Percentiles rank a stretch among this genome's conserved stretches.
These are phyloP conservation scores for Conus canariensis DNA, from an alignment of 2,888 invertebrate species.

Conservation along the genomic window DNA sequence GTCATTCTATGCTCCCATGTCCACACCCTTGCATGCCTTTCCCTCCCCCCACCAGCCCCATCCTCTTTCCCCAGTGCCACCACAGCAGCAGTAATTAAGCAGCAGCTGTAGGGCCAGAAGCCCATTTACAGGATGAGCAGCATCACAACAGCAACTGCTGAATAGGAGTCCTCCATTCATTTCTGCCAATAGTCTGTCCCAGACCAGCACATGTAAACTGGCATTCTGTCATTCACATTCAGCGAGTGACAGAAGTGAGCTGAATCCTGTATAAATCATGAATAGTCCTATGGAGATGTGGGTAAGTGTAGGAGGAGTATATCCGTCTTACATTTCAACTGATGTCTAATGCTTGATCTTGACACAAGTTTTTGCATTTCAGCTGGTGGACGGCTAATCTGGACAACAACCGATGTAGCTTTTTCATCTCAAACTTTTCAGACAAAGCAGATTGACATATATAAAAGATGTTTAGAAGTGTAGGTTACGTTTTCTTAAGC, in stretches of 20 bases:
- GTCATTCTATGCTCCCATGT: neutral
- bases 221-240: neutral
- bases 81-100: neutral
- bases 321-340: too few relatives aligned
- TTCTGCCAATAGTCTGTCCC: too few relatives aligned
- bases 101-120: neutral
- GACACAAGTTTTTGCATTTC: too few relatives aligned
- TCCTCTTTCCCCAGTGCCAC: neutral
- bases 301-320: neutral
- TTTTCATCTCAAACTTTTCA: too few relatives aligned
- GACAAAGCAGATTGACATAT: too few relatives aligned
- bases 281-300: conserved; percentile 21
- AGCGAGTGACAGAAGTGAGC: neutral
- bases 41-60: neutral
- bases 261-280: neutral
- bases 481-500: too few relatives aligned
- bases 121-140: neutral
- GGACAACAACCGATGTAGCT: too few relatives aligned
- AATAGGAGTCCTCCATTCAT: neutral
- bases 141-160: neutral
- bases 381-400: too few relatives aligned
- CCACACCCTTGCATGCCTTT: neutral
- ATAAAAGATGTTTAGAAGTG: too few relatives aligned
- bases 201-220: too few relatives aligned
- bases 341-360: too few relatives aligned